Evolutionary conservation across 1,140 invertebrate species (phyloP), one percentile per base, ranked within the genome.

Genomic region (Atopsyche davidsoni): DNA sequence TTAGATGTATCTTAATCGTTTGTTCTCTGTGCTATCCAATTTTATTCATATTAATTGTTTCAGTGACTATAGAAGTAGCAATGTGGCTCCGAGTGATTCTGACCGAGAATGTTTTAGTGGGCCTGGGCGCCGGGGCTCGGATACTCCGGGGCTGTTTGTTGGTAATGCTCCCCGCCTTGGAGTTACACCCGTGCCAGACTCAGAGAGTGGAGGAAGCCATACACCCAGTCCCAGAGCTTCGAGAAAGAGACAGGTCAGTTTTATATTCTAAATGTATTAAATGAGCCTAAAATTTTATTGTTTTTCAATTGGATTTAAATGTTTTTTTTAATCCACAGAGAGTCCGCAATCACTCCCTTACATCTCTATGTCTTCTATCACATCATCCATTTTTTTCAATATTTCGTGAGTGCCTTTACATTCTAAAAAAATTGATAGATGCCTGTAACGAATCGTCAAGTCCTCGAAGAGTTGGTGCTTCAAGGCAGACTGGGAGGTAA

Each of bases 341-440:
- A 61, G 75, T 87, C 57, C 78, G 85, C 62, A 94, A 87, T 73
- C 87, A 96, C 70, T 94, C 92, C 9, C 74, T 99, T 53, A 99
- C 96, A 31, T 97, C 95, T 31, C 75, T 99, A 41, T 99, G 96
- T 75, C 85, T 99, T 58, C 81, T 99, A 32, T 98, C 94, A 53
- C 96, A 99, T 80, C 96, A 99, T 80, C 95, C 96, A 25, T 98
- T 99, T 72, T 96, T 99, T 69, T 89, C 93, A 34, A 93, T 87
- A 63, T 98, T 98, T 77, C 86, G 96, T 49, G 92, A 98, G 75
- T 96, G 95, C 76, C 80, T 99, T 53, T 92, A 91, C 72, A 87
- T 96, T 61, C 75, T 99, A 58, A 92, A 94, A 68, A 90, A 88
- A 64, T 75, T 99, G 47, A 96, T 99, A 62, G 94, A 98, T 74